Percentiles rank a stretch among this genome's conserved stretches.
Conservation (phyloP, 2,113 vertebrate genomes). For the Scomber scombrus region DNA sequence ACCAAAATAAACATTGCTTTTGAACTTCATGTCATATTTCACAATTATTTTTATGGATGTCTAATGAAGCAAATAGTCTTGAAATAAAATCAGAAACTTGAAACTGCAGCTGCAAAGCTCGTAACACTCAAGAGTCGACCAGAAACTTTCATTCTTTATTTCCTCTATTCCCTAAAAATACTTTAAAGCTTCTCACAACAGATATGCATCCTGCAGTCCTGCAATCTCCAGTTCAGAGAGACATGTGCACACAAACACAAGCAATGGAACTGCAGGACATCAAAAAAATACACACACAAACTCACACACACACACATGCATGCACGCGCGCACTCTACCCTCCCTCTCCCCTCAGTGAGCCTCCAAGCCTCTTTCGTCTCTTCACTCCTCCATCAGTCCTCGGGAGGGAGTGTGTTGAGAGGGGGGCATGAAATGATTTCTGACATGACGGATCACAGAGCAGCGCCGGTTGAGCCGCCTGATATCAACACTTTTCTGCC, state of each 20-base stretch:
- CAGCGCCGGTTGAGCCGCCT: conserved; percentile 65
- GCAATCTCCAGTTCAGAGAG: conserved; percentile 28
- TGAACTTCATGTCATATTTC: conserved; percentile 37
- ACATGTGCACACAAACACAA: conserved; percentile 7
- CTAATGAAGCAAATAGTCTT: conserved; percentile 7
- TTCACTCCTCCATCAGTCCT: conserved; percentile 51
- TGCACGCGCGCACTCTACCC: neutral
- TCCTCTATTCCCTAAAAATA: conserved; percentile 31
- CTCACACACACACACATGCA: neutral
- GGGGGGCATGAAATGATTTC: conserved; percentile 73
- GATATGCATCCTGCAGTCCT: conserved; percentile 14
- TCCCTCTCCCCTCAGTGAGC: conserved; percentile 41
- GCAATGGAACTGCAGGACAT: conserved; percentile 8
- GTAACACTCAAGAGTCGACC: neutral
- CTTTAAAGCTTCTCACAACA: conserved; percentile 14
- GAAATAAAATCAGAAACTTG: conserved; percentile 22
- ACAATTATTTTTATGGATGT: conserved; percentile 21
- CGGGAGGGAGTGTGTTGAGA: neutral
- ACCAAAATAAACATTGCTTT: conserved; percentile 39
- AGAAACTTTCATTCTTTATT: conserved; percentile 22
- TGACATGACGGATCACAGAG: conserved; percentile 75
- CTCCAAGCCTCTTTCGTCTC: conserved; percentile 50
- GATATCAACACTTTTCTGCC: conserved; percentile 77
- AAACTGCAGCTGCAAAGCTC: conserved; percentile 15
- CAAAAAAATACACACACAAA: conserved; percentile 21